A percentile compares a stretch with the other conserved stretches of the same genome.
Evolutionary conservation across 2,113 vertebrate genomes (phyloP).

Genomic region (Pelmatolapia mariae): DNA sequence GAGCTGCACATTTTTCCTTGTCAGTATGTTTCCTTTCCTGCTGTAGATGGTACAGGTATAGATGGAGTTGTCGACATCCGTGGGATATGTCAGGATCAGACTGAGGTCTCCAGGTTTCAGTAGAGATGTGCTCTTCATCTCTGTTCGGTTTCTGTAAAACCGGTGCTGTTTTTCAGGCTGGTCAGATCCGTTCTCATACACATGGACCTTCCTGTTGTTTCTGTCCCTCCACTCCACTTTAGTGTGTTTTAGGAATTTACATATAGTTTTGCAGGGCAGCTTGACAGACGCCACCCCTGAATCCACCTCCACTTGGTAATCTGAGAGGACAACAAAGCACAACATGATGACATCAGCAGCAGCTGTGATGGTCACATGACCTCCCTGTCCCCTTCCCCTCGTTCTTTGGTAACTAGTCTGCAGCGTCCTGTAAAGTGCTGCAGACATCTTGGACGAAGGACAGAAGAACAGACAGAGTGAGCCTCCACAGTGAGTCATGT

Average conservation of each 20-base stretch:
- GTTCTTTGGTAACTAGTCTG: neutral
- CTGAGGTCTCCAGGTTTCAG: neutral
- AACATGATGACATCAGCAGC: neutral
- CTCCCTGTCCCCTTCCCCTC: fast-evolving
- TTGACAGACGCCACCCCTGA: no score
- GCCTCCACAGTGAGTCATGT: no score
- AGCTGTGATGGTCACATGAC: neutral
- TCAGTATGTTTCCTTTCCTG: neutral
- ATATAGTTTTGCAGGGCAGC: no score
- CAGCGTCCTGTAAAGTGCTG: no score
- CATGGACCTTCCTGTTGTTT: no score
- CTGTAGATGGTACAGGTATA: neutral
- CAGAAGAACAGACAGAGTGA: no score
- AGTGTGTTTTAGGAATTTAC: no score
- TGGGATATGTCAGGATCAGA: neutral
- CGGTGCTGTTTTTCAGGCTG: neutral
- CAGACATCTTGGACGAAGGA: no score
- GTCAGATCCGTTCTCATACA: no score
- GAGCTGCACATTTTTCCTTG: neutral
- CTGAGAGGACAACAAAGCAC: neutral
- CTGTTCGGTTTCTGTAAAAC: neutral
- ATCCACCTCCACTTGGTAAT: no score
- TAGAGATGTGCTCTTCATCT: fast-evolving
- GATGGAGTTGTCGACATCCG: neutral
- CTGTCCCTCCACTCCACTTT: no score